Evolutionary conservation across 2,113 vertebrate genomes (phyloP).

Genomic region (Alectura lathami): DNA sequence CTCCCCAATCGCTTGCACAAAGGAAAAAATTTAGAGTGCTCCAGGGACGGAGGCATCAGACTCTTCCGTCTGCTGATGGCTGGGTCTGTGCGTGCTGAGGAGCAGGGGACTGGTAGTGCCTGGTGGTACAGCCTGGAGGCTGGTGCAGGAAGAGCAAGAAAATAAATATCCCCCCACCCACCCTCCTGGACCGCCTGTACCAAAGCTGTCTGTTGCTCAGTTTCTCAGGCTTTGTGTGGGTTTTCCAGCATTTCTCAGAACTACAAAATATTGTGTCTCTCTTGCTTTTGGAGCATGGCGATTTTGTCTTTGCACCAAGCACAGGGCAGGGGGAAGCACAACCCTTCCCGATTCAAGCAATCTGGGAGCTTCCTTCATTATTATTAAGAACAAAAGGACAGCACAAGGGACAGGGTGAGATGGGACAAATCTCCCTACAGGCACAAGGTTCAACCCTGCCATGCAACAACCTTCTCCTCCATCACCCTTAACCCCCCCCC

Average conservation of each 20-base stretch:
- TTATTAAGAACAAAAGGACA: not conserved
- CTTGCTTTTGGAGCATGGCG: not conserved
- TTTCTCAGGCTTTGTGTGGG: conserved; percentile 42
- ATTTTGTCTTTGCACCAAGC: not conserved
- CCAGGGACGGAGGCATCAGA: not conserved
- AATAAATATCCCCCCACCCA: not conserved
- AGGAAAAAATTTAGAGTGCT: not conserved
- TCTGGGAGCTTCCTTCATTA: not conserved
- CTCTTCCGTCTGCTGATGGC: not conserved
- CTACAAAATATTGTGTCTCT: not conserved
- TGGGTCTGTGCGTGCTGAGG: accelerated
- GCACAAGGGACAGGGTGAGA: not conserved
- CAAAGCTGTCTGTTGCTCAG: conserved; percentile 1
- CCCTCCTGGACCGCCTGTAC: not conserved
- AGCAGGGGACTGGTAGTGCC: not conserved
- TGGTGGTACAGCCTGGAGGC: accelerated
- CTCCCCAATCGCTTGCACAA: conserved; percentile 11
- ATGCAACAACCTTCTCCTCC: not conserved
- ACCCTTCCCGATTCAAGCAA: not conserved
- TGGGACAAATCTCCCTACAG: not conserved
- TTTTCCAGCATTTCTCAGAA: conserved; percentile 18
- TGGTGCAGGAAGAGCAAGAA: not conserved
- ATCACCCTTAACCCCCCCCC: not conserved
- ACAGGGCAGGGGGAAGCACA: not conserved
- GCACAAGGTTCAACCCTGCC: not conserved